Base-by-base conservation (phyloP, 2,888 invertebrate species). In the Encarsia formosa region DNA sequence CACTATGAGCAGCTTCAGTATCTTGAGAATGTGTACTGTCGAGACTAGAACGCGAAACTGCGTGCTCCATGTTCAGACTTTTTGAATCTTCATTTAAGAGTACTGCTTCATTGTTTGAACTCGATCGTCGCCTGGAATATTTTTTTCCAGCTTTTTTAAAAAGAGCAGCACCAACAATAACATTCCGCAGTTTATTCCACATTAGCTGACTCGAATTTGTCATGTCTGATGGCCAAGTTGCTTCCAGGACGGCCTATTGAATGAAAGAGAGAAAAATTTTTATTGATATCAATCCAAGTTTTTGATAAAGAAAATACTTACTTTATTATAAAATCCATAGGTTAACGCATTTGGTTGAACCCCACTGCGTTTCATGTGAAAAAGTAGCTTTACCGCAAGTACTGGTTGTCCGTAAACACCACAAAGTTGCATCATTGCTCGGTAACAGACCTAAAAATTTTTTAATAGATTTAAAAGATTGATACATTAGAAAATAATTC, bases 381-480 rank as follows among this genome's bases (percentile, higher is more conserved):
- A 88, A 63, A 92, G 77, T 41, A 92, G 77, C 66, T 94, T 92
- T 1, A 98, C 96, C 2, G 99, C 98, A 65, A 99, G 76, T 50
- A 94, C 87, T 0, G 99, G 98, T 68, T 93, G 83, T 51, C 91
- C 91, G 71, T 96, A 91, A 59, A 91, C 86, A 5, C 98, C 96
- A 76, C 98, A 99, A 20, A 99, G 79, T 75, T 98, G 96, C 92
- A 99, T 96, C 86, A 99, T 90, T 45, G 97, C 90, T 54, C 99
- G 83, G 75, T 97, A 99, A 76, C 98, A 98, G 44, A 98, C 91
- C 87, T 85, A 62, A 5, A 29, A 29, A 9, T 29, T 26, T 1
- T 26, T 26, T 26, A 11, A 11, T 8, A 11, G 26, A 26, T 8
- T n/a, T 18, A 31, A 41, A 22, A 48, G 32, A 3, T 32, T 32